Percentiles rank a stretch among this genome's conserved stretches.
Conservation (phyloP, 1,140 invertebrate genomes). For the Aphidius gifuensis region DNA sequence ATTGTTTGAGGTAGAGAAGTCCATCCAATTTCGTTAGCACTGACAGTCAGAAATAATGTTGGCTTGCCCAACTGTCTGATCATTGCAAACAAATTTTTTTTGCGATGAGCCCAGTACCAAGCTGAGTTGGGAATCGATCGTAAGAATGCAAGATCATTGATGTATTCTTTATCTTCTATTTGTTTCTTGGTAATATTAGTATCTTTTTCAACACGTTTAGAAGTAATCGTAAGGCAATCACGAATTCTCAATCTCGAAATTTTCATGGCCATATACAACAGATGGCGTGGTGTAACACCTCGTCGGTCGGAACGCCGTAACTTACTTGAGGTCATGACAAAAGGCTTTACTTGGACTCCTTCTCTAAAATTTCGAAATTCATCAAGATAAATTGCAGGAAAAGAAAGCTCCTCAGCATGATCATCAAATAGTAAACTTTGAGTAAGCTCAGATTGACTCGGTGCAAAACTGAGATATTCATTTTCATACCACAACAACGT, state of each 20-base stretch:
- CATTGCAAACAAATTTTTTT: constrained; percentile 47
- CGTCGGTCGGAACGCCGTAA: constrained; percentile 25
- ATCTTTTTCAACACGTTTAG: constrained; percentile 29
- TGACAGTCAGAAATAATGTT: constrained; percentile 35
- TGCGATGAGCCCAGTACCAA: constrained; percentile 36
- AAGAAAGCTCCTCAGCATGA: constrained; percentile 40
- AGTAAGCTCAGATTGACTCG: constrained; percentile 28
- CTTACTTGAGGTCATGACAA: constrained; percentile 30
- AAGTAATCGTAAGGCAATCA: constrained; percentile 26
- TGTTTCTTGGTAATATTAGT: constrained; percentile 22
- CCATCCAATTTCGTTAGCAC: constrained; percentile 43
- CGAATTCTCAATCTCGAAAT: constrained; percentile 26
- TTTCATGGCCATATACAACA: constrained; percentile 32
- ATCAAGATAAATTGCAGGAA: constrained; percentile 41
- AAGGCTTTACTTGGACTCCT: constrained; percentile 26
- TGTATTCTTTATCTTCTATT: constrained; percentile 29
- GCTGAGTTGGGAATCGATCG: constrained; percentile 23
- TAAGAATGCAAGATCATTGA: constrained; percentile 28
- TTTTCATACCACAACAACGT: constrained; percentile 21
- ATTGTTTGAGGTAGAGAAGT: constrained; percentile 39
- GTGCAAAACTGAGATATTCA: constrained; percentile 29
- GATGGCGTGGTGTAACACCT: constrained; percentile 8
- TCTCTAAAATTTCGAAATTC: constrained; percentile 36
- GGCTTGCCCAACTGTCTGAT: constrained; percentile 37
- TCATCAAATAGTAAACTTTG: constrained; percentile 29